Evolutionary conservation across 2,888 invertebrate species (phyloP), one percentile per base, ranked within the genome.

Genomic region (Gasteruption jaculator): DNA sequence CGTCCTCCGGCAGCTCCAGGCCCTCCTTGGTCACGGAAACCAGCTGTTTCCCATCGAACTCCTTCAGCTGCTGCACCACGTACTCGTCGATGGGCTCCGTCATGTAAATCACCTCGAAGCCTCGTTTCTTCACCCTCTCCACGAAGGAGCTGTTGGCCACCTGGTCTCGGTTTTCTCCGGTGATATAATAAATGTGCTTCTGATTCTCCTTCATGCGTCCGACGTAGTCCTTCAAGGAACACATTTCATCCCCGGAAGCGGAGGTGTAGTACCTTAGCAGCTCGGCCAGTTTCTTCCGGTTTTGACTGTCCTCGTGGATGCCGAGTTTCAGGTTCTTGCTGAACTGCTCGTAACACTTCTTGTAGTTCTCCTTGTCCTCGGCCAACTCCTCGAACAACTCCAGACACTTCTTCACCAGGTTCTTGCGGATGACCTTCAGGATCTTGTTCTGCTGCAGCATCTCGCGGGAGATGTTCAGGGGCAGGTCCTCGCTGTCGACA

Each of bases 391-490:
- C 95, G 60, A 99, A 95, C 40, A 99, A 77, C 71, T 99, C 97
- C 61, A 99, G 66, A 67, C 94, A 94, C 74, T 99, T 99, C 81
- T 99, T 99, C 14, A 99, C 96, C 52, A 99, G 78, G 70, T 97
- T 97, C 79, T 99, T 99, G 50, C 97, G 85, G 65, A 99, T 99
- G 1, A 97, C 97, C 74, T 99, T 99, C 15, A 99, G 79, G 61
- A 99, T 97, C 70, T 97, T 99, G 76, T 95, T 96, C 67, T 99
- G 97, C 73, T 99, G 97, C 38, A 99, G 80, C 92, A 93, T 97
- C 73, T 99, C 97, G 80, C 97, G 89, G 37, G 96, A 96, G 66
- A 99, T 97, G 79, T 99, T 99, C 14, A 99, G 76, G 1, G 99
- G 97, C 58, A 99, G 75, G 77, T 99, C 97, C 73, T 99, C 97